Percentiles rank a stretch among this genome's conserved stretches.
These are phyloP conservation scores for Lagopus leucura DNA, from an alignment of 2,113 vertebrate genomes.

Conservation along the genomic window DNA sequence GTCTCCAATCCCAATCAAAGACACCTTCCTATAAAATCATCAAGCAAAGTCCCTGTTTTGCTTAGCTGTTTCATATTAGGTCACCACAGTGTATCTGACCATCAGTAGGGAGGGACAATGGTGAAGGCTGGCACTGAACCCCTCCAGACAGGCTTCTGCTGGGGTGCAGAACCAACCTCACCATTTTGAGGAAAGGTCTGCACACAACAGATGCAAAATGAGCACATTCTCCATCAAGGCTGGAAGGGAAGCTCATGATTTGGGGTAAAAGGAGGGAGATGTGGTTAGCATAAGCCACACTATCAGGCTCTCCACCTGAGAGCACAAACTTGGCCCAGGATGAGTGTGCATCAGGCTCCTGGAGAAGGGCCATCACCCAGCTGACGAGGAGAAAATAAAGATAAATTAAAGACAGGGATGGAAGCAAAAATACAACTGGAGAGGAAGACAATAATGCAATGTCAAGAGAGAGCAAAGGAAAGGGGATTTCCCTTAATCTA, in stretches of 20 bases:
- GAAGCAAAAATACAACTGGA: not conserved
- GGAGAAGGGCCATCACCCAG: not conserved
- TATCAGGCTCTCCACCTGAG: not conserved
- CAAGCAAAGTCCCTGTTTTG: not conserved
- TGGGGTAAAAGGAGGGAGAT: not conserved
- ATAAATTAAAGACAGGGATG: not conserved
- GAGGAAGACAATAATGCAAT: not conserved
- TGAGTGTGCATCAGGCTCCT: not conserved
- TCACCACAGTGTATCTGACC: not conserved
- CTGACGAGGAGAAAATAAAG: not conserved
- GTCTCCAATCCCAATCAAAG: not conserved
- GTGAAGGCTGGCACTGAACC: not conserved
- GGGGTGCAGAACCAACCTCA: not conserved
- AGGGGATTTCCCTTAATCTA: not conserved
- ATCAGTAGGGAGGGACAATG: not conserved
- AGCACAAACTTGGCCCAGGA: fast-evolving
- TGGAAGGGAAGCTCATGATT: not conserved
- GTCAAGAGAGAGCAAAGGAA: not conserved
- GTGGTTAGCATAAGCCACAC: fast-evolving
- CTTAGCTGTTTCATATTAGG: not conserved
- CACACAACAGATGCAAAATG: fast-evolving
- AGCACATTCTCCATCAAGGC: not conserved
- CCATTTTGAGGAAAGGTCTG: fast-evolving
- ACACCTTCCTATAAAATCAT: not conserved
- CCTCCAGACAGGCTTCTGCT: not conserved